A percentile compares a stretch with the other conserved stretches of the same genome.
phyloP scores from a whole-genome alignment of 2,888 invertebrate species.

The Gastracanthus pulcherrimus region DNA sequence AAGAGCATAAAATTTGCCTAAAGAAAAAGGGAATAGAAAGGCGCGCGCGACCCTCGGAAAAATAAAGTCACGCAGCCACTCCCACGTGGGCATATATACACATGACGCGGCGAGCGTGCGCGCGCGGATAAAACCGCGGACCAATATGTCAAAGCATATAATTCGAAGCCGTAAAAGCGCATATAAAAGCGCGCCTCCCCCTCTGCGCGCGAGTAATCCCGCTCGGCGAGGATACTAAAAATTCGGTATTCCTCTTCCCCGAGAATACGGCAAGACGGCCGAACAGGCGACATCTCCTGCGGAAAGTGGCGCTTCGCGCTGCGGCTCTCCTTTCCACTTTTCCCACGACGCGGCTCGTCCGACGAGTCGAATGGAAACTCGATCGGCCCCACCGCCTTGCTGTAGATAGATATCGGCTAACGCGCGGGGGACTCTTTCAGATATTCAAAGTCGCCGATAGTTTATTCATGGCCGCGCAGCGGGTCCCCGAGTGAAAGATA shows the following conservation, averaged over 20 bases:
- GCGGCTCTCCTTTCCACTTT: background rate
- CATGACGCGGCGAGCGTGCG: background rate
- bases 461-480: constrained; percentile 77
- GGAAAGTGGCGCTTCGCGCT: background rate
- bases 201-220: constrained; percentile 44
- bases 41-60: background rate
- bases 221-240: constrained; percentile 41
- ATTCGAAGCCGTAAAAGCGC: constrained; percentile 55
- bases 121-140: constrained; percentile 33
- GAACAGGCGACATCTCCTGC: too few species aligned
- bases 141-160: constrained; percentile 52
- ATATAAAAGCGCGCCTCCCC: constrained; percentile 41
- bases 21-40: too few species aligned
- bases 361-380: constrained; percentile 45
- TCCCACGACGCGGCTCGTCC: background rate
- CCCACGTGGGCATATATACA: background rate
- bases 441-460: constrained; percentile 78
- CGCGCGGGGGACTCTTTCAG: constrained; percentile 62
- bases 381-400: too few species aligned
- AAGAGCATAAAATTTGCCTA: background rate
- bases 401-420: constrained; percentile 12
- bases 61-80: background rate
- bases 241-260: constrained; percentile 47
- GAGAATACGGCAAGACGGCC: background rate
- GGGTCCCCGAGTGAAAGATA: constrained; percentile 69